phyloP scores from a whole-genome alignment of 2,797 vertebrate species.

The Chrysocyon brachyurus region DNA sequence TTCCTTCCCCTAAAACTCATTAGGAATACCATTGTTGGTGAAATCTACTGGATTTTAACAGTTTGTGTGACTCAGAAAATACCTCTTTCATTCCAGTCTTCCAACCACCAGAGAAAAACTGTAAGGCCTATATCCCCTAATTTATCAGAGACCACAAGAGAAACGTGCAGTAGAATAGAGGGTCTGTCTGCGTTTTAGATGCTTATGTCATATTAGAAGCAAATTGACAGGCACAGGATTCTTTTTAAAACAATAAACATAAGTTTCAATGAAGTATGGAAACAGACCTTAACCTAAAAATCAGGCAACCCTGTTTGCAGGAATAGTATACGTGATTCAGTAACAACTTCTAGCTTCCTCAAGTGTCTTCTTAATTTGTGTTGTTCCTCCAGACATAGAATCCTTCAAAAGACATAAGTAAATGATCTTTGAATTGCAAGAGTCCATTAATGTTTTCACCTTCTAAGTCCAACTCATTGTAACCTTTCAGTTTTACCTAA shows the following conservation, averaged over 20 bases:
- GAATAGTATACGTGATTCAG: neutral
- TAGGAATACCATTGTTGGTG: conserved; percentile 28
- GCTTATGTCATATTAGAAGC: neutral
- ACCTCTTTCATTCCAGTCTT: conserved; percentile 42
- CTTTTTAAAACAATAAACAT: conserved; percentile 41
- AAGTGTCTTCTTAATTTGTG: neutral
- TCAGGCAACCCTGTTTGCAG: neutral
- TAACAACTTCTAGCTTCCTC: neutral
- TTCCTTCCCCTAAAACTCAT: conserved; percentile 58
- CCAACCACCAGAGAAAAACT: neutral
- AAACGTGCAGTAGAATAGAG: neutral
- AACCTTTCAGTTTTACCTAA: neutral
- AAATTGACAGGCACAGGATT: neutral
- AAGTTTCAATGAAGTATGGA: neutral
- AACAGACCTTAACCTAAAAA: conserved; percentile 48
- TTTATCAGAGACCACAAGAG: conserved; percentile 27
- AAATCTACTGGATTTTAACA: conserved; percentile 62
- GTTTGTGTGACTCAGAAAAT: conserved; percentile 4
- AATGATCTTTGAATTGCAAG: neutral
- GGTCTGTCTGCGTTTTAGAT: neutral
- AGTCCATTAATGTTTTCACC: neutral
- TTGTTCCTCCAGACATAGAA: neutral
- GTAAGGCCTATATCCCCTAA: neutral
- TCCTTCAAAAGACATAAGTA: neutral
- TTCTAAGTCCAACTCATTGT: neutral